phyloP scores from a whole-genome alignment of 2,797 vertebrate genomes.

The Xerus rutilus region DNA sequence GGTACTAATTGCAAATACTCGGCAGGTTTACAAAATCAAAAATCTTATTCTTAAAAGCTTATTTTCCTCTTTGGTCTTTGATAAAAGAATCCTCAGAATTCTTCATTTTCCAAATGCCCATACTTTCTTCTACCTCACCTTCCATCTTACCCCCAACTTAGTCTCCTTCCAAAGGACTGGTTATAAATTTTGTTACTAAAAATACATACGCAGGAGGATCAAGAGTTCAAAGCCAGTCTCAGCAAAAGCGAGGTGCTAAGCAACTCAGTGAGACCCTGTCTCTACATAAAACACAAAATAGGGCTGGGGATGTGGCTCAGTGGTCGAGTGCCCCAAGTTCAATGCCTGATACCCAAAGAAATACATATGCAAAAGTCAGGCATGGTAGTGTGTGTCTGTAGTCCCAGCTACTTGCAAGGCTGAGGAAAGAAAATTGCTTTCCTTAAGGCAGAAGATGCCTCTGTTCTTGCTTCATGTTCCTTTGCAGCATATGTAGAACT shows the following conservation, averaged over 20 bases:
- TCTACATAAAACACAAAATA: no score
- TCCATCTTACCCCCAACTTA: background rate
- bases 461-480: background rate
- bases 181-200: background rate
- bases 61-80: background rate
- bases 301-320: no score
- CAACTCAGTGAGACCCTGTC: no score
- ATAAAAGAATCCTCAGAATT: background rate
- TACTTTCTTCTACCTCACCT: background rate
- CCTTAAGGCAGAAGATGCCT: background rate
- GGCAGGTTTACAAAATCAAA: background rate
- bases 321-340: no score
- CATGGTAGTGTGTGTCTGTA: background rate
- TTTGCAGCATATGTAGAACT: background rate
- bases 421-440: background rate
- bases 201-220: background rate
- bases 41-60: background rate
- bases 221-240: no score
- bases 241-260: no score
- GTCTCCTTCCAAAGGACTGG: conserved; percentile 14
- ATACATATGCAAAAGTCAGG: background rate
- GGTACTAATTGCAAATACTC: background rate
- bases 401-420: background rate
- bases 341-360: no score
- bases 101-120: background rate